Percentiles rank a stretch among this genome's conserved stretches.
phyloP scores from a whole-genome alignment of 2,113 vertebrate genomes.

The Calonectris borealis region DNA sequence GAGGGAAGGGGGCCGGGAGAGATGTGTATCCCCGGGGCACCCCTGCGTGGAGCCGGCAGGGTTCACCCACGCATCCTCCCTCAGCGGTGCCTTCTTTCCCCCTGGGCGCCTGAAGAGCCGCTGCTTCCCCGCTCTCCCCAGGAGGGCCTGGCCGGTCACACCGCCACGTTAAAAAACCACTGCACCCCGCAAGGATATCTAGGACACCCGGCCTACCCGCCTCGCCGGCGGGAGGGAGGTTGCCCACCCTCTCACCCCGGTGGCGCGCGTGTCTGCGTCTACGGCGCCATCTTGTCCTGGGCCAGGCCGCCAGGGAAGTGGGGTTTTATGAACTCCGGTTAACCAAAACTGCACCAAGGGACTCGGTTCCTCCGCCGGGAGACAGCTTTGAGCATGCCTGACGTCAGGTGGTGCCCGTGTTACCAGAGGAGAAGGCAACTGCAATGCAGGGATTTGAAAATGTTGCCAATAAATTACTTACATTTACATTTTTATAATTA shows the following conservation, averaged over 20 bases:
- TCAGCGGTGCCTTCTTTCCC: background rate
- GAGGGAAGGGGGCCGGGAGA: background rate
- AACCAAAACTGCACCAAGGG: background rate
- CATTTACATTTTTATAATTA: background rate
- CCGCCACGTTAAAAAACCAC: fast-evolving
- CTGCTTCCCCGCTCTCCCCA: too few relatives aligned
- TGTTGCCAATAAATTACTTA: background rate
- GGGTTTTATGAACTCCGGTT: fast-evolving
- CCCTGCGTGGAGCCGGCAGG: background rate
- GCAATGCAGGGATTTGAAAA: background rate
- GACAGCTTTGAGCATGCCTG: background rate
- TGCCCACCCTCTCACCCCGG: background rate
- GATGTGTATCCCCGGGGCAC: fast-evolving
- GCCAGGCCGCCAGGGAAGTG: fast-evolving
- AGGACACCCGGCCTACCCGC: fast-evolving
- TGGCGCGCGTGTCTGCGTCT: fast-evolving
- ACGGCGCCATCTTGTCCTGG: background rate
- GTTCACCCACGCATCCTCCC: fast-evolving
- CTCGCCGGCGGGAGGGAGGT: fast-evolving
- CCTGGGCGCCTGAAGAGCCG: background rate
- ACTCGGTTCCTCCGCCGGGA: background rate
- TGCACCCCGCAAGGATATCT: fast-evolving
- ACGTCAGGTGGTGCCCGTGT: background rate
- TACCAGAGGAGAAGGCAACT: background rate
- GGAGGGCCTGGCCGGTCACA: background rate